A percentile compares a stretch with the other conserved stretches of the same genome.
phyloP scores from a whole-genome alignment of 2,113 vertebrate genomes.

The Hemichromis elongatus region DNA sequence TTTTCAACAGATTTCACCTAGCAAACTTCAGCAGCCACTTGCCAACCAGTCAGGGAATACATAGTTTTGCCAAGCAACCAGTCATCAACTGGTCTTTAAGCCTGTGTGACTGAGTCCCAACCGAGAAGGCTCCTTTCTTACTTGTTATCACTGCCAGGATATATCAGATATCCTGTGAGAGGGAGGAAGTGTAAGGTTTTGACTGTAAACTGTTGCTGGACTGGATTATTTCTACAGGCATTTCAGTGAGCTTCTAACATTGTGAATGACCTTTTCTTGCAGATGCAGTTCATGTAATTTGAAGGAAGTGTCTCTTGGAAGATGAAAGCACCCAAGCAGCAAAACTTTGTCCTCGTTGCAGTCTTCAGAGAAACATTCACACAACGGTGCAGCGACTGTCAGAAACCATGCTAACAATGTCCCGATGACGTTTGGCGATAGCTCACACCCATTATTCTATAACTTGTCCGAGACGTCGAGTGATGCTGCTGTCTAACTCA shows the following conservation, averaged over 20 bases:
- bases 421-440: constrained; percentile 45
- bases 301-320: constrained; percentile 77
- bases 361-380: constrained; percentile 76
- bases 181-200: not conserved
- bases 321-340: constrained; percentile 78
- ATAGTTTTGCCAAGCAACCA: not conserved
- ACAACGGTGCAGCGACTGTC: constrained; percentile 54
- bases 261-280: constrained; percentile 27
- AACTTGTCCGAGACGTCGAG: constrained; percentile 76
- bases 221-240: not conserved
- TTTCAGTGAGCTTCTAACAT: not conserved
- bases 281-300: constrained; percentile 99
- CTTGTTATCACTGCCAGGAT: not conserved
- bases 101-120: not conserved
- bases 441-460: constrained; percentile 63
- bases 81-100: not conserved
- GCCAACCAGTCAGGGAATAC: not conserved
- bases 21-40: not conserved
- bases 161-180: not conserved
- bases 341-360: constrained; percentile 81
- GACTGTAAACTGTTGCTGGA: not conserved
- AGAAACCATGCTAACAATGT: constrained; percentile 60
- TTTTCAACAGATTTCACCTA: not conserved
- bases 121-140: not conserved
- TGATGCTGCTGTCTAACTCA: constrained; percentile 75